Conservation (phyloP, 2,888 invertebrate genomes). For the Ochropleura plecta region DNA sequence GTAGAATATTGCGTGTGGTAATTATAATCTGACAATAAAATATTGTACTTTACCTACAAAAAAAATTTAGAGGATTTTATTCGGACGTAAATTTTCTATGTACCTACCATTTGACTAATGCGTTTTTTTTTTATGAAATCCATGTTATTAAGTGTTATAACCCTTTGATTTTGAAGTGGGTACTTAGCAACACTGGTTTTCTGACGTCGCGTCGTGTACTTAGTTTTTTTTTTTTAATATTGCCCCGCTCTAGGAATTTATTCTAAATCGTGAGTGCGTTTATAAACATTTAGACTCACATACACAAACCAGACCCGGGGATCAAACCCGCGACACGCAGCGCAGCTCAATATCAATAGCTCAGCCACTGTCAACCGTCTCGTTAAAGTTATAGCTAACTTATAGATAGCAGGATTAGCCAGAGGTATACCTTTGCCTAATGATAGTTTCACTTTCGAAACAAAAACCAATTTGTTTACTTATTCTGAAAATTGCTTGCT, state of each 20-base stretch:
- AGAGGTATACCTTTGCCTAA: background rate
- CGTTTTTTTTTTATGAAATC: background rate
- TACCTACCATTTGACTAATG: background rate
- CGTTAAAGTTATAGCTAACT: too few species aligned
- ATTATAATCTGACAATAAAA: constrained; percentile 45
- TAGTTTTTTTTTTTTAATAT: too few species aligned
- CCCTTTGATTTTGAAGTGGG: background rate
- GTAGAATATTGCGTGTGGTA: constrained; percentile 1
- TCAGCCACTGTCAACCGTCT: too few species aligned
- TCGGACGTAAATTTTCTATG: background rate
- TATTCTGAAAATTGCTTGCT: background rate
- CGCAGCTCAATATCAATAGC: too few species aligned
- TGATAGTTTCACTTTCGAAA: background rate
- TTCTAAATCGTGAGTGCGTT: too few species aligned
- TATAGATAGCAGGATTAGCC: background rate
- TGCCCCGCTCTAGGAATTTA: too few species aligned
- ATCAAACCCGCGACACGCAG: too few species aligned
- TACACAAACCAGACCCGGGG: too few species aligned
- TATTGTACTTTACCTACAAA: constrained; percentile 10
- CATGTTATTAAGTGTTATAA: background rate
- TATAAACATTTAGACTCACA: too few species aligned
- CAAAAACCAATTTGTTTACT: background rate
- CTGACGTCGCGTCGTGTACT: too few species aligned
- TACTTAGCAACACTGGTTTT: background rate
- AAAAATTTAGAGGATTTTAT: background rate